Percentiles rank a stretch among this genome's conserved stretches.
These are phyloP conservation scores for Dendroctonus valens DNA, from an alignment of 1,140 invertebrate genomes.

Conservation along the genomic window DNA sequence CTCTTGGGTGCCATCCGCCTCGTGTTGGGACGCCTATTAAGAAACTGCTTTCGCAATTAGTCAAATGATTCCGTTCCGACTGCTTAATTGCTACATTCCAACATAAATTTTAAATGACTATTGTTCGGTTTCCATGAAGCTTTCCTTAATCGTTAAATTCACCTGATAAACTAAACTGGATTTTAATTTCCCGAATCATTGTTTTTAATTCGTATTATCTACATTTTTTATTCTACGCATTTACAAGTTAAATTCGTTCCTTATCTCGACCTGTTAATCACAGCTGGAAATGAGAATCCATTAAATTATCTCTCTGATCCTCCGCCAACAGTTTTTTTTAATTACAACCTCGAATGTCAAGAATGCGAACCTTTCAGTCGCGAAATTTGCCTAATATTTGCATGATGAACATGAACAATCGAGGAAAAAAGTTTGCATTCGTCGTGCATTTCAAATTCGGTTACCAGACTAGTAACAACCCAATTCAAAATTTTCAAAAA, in stretches of 20 bases:
- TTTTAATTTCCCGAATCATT: constrained; percentile 3
- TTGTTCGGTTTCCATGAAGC: constrained; percentile 19
- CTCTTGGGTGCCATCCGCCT: constrained; percentile 38
- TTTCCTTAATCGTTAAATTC: constrained; percentile 10
- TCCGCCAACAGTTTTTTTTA: neutral
- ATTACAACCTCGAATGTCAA: too few species aligned
- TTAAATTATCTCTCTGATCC: neutral
- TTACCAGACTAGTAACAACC: too few species aligned
- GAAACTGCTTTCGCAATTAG: constrained; percentile 44
- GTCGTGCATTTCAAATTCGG: too few species aligned
- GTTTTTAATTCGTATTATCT: constrained; percentile 12
- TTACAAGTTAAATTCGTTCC: constrained; percentile 3
- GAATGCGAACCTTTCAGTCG: too few species aligned
- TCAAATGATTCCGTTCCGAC: constrained; percentile 41
- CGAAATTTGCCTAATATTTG: too few species aligned
- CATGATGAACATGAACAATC: too few species aligned
- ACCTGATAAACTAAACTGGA: constrained; percentile 5
- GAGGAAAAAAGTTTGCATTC: too few species aligned
- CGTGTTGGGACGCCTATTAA: constrained; percentile 44
- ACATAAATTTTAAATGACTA: constrained; percentile 23
- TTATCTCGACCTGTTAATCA: constrained; percentile 2
- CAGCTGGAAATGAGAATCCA: neutral
- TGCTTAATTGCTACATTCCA: constrained; percentile 36
- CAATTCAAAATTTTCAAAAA: too few species aligned
- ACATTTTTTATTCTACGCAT: constrained; percentile 1